phyloP scores from a whole-genome alignment of 1,140 invertebrate species.

The Elymnias hypermnestra region DNA sequence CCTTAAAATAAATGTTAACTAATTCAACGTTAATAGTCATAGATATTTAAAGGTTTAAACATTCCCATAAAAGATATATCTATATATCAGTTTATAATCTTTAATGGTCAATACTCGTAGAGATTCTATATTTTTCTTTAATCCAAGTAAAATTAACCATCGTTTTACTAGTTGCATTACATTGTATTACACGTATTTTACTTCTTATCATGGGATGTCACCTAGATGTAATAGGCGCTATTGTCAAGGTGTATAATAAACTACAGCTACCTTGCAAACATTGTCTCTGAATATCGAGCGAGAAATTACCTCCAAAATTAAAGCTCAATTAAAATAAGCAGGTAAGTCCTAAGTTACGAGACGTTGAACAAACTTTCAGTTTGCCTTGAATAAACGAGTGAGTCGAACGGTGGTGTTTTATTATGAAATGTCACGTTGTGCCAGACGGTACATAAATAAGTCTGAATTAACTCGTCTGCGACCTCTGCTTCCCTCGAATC shows the following conservation, averaged over 20 bases:
- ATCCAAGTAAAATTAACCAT: too few species aligned
- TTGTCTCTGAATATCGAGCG: background rate
- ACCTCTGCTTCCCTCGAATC: slow-evolving; percentile 40
- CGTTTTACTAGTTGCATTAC: too few species aligned
- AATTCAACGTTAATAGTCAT: too few species aligned
- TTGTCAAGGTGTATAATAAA: background rate
- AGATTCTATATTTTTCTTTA: too few species aligned
- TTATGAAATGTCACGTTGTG: slow-evolving; percentile 66
- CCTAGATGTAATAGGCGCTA: too few species aligned
- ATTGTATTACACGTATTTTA: too few species aligned
- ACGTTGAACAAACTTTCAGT: slow-evolving; percentile 58
- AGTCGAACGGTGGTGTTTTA: slow-evolving; percentile 52
- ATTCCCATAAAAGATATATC: too few species aligned
- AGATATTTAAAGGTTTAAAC: too few species aligned
- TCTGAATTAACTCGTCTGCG: slow-evolving; percentile 69
- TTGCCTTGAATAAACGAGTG: slow-evolving; percentile 37
- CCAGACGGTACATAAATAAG: slow-evolving; percentile 71
- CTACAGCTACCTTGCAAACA: background rate
- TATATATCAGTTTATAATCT: too few species aligned
- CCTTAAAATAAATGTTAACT: too few species aligned
- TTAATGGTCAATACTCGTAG: too few species aligned
- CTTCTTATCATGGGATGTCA: too few species aligned
- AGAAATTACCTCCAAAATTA: slow-evolving; percentile 18
- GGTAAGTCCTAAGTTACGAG: slow-evolving; percentile 34
- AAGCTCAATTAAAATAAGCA: slow-evolving; percentile 33